Evolutionary conservation across 2,113 vertebrate species (phyloP).

Genomic region (Casuarius casuarius): DNA sequence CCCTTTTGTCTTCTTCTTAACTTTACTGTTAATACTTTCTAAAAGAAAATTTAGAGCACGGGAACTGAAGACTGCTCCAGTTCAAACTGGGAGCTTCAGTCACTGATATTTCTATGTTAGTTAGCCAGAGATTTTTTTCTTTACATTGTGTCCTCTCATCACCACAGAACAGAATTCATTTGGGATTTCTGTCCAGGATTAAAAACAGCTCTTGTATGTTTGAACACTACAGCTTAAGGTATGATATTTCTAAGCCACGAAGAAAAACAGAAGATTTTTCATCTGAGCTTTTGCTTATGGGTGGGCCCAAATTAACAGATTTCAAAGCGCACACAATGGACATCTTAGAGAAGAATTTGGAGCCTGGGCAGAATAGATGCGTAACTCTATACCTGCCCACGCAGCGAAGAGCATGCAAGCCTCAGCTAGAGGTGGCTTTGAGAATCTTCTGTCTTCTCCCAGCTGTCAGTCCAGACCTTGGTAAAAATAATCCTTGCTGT

Average conservation of each 20-base stretch:
- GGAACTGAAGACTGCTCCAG: neutral
- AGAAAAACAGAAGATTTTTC: neutral
- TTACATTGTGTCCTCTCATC: neutral
- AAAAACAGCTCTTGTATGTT: neutral
- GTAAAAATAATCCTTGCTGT: constrained; percentile 5
- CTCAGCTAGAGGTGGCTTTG: neutral
- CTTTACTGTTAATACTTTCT: neutral
- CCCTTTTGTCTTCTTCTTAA: neutral
- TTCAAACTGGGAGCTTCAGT: neutral
- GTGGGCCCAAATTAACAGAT: neutral
- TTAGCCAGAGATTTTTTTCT: neutral
- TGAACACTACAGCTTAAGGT: neutral
- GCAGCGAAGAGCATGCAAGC: neutral
- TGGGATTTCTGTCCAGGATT: neutral
- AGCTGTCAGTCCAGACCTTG: neutral
- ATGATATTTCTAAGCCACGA: neutral
- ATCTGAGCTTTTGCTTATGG: neutral
- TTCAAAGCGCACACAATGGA: neutral
- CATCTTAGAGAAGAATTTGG: neutral
- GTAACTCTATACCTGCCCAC: too few relatives aligned
- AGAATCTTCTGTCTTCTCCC: neutral
- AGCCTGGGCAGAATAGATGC: neutral
- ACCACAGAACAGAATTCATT: neutral
- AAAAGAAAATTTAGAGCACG: neutral
- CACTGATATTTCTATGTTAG: neutral